Evolutionary conservation across 2,888 invertebrate genomes (phyloP).

Genomic region (Ditula angustiorana): DNA sequence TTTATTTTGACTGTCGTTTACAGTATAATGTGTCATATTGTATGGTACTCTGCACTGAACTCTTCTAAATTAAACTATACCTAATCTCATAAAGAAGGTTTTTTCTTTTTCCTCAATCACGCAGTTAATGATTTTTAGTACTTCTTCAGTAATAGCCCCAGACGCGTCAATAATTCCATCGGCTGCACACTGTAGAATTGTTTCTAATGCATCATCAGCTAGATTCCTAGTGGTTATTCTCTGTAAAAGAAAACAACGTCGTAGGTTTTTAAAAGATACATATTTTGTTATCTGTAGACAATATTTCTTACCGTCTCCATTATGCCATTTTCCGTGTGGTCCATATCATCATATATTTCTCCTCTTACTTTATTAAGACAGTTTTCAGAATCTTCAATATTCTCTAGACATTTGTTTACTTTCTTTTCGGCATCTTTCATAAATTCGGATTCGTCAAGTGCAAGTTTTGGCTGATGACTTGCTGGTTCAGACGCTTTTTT

Average conservation of each 20-base stretch:
- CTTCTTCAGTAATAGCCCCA: conserved; percentile 50
- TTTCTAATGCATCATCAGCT: conserved; percentile 53
- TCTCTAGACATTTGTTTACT: conserved; percentile 49
- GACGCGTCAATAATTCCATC: conserved; percentile 57
- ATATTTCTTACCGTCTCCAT: conserved; percentile 54
- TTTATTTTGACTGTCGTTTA: neutral
- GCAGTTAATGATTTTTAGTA: conserved; percentile 53
- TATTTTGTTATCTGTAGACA: conserved; percentile 9
- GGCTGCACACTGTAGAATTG: conserved; percentile 53
- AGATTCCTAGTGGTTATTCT: conserved; percentile 49
- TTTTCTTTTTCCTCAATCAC: conserved; percentile 46
- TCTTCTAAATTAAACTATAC: neutral
- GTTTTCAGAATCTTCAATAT: conserved; percentile 48
- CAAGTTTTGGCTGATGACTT: conserved; percentile 33
- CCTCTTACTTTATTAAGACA: conserved; percentile 52
- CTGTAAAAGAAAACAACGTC: conserved; percentile 49
- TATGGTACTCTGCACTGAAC: neutral
- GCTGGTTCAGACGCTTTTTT: conserved; percentile 44
- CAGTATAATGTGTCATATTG: neutral
- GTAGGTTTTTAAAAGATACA: neutral
- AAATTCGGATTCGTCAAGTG: conserved; percentile 51
- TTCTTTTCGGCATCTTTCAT: conserved; percentile 50
- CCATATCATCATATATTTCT: conserved; percentile 51
- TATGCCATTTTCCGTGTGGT: conserved; percentile 49
- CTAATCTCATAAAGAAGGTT: neutral